These are phyloP conservation scores for Tuberolachnus salignus DNA, from an alignment of 2,888 invertebrate genomes.

Conservation along the genomic window DNA sequence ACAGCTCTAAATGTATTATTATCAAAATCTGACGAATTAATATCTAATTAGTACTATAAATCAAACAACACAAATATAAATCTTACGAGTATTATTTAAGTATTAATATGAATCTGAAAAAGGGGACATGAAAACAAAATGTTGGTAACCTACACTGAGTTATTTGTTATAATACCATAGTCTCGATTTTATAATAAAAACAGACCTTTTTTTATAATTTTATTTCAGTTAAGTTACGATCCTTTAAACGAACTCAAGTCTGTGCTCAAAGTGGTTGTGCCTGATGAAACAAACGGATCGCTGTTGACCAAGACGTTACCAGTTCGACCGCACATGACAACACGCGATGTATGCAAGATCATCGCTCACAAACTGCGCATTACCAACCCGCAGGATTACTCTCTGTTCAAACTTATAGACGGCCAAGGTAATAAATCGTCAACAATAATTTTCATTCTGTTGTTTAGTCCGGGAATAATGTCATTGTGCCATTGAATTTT, in stretches of 20 bases:
- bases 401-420: slow-evolving; percentile 85
- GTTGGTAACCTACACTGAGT: too few species aligned
- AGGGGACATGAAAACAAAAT: too few species aligned
- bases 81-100: too few species aligned
- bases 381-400: slow-evolving; percentile 96
- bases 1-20: too few species aligned
- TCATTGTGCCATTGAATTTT: slow-evolving; percentile 60
- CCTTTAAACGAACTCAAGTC: slow-evolving; percentile 69
- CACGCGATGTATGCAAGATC: slow-evolving; percentile 89
- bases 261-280: slow-evolving; percentile 88
- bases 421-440: slow-evolving; percentile 75
- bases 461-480: background rate
- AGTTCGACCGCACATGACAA: slow-evolving; percentile 90
- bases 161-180: too few species aligned
- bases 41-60: too few species aligned
- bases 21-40: too few species aligned
- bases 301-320: slow-evolving; percentile 91
- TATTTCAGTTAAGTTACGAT: slow-evolving; percentile 62
- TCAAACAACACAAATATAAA: too few species aligned
- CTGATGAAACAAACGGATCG: slow-evolving; percentile 91
- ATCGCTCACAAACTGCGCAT: slow-evolving; percentile 94
- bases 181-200: too few species aligned
- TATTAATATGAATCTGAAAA: too few species aligned
- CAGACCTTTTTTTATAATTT: too few species aligned
- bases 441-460: slow-evolving; percentile 27